These are phyloP conservation scores for Poeciliopsis presidionis DNA, from an alignment of 2,797 vertebrate genomes.

Conservation along the genomic window DNA sequence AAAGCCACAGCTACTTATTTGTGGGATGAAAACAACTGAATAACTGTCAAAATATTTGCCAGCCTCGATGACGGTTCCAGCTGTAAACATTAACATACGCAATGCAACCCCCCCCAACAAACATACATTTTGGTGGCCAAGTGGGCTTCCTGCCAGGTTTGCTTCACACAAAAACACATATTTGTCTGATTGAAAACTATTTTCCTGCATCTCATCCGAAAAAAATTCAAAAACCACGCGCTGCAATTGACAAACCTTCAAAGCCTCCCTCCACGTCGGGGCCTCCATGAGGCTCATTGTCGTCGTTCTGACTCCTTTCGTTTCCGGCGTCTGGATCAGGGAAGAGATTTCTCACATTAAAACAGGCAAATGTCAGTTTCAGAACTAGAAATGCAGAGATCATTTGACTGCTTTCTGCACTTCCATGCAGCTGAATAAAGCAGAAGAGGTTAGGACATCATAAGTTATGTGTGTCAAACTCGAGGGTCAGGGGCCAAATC, in stretches of 20 bases:
- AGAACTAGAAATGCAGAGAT: not conserved
- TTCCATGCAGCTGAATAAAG: not conserved
- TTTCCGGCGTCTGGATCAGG: slow-evolving; percentile 40
- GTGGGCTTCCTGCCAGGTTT: slow-evolving; percentile 7
- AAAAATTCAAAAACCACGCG: not conserved
- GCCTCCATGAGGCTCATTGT: slow-evolving; percentile 14
- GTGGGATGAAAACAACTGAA: slow-evolving; percentile 3
- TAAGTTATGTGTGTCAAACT: not conserved
- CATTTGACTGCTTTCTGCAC: not conserved
- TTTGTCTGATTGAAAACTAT: slow-evolving; percentile 4
- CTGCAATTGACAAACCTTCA: slow-evolving; percentile 31
- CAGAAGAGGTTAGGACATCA: not conserved
- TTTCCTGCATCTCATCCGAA: slow-evolving; percentile 6
- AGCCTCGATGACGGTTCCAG: slow-evolving; percentile 12
- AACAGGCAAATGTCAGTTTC: not conserved
- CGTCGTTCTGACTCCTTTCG: slow-evolving; percentile 12
- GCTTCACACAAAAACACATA: slow-evolving; percentile 13
- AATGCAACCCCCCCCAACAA: not conserved
- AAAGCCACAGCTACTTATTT: not conserved
- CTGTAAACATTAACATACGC: slow-evolving; percentile 6
- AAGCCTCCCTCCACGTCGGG: slow-evolving; percentile 1
- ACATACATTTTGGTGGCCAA: slow-evolving; percentile 8
- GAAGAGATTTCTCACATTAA: slow-evolving; percentile 34
- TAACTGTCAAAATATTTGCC: slow-evolving; percentile 9
- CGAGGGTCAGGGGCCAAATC: no score